Conservation (phyloP, 2,797 vertebrate genomes). For the Holocentrus rufus region DNA sequence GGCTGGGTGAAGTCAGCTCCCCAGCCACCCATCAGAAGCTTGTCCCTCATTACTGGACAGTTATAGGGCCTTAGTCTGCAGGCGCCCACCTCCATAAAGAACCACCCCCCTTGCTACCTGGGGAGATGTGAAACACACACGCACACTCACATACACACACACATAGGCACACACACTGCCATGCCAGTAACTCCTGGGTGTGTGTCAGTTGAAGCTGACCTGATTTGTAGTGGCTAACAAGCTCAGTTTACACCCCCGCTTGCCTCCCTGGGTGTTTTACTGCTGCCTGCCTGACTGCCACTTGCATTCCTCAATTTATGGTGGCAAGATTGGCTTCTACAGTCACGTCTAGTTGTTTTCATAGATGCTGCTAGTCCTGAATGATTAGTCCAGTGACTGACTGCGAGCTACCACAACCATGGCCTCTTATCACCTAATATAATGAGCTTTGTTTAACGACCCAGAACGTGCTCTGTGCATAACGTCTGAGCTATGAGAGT, state of each 20-base stretch:
- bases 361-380: slow-evolving; percentile 60
- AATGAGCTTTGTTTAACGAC: slow-evolving; percentile 60
- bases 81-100: slow-evolving; percentile 67
- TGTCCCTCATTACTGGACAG: slow-evolving; percentile 72
- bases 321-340: slow-evolving; percentile 72
- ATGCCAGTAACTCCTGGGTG: slow-evolving; percentile 33
- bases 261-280: slow-evolving; percentile 77
- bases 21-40: slow-evolving; percentile 59
- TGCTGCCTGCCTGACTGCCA: slow-evolving; percentile 72
- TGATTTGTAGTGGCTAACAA: slow-evolving; percentile 70
- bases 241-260: slow-evolving; percentile 77
- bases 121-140: slow-evolving; percentile 60
- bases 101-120: slow-evolving; percentile 64
- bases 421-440: slow-evolving; percentile 61
- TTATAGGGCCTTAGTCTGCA: slow-evolving; percentile 64
- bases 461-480: slow-evolving; percentile 12
- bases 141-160: slow-evolving; percentile 12
- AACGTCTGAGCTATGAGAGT: slow-evolving; percentile 49
- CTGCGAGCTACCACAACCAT: slow-evolving; percentile 38
- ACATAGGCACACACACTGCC: not conserved
- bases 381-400: slow-evolving; percentile 65
- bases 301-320: slow-evolving; percentile 82
- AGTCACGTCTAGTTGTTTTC: slow-evolving; percentile 72
- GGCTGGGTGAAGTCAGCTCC: slow-evolving; percentile 67
- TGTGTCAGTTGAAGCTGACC: slow-evolving; percentile 64